A percentile compares a stretch with the other conserved stretches of the same genome.
Conservation (phyloP, 2,797 vertebrate species). For the Oceanodroma leucorhoa region DNA sequence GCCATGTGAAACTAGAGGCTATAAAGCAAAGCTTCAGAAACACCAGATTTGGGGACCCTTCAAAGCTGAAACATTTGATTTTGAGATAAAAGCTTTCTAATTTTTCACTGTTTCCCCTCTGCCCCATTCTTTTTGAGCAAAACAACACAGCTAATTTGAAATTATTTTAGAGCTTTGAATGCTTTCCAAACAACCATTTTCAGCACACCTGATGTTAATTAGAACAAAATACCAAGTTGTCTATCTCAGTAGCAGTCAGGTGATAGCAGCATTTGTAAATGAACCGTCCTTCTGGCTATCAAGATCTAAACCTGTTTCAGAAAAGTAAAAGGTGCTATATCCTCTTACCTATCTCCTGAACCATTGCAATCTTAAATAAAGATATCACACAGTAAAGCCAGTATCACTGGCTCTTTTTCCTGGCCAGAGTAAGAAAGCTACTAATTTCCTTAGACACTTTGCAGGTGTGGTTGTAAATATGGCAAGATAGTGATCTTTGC, state of each 20-base stretch:
- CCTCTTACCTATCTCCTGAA: conserved; percentile 2
- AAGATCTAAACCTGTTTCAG: background rate
- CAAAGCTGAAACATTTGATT: background rate
- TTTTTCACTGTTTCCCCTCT: background rate
- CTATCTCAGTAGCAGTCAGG: background rate
- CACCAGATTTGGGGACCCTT: background rate
- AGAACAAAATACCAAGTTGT: background rate
- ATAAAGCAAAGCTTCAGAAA: background rate
- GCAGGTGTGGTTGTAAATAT: background rate
- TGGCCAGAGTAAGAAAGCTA: conserved; percentile 7
- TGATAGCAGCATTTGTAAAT: background rate
- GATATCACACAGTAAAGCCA: background rate
- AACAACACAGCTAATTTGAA: background rate
- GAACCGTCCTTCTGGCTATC: background rate
- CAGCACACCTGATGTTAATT: background rate
- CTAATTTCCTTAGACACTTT: conserved; percentile 9
- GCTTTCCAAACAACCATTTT: background rate
- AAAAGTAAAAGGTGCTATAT: conserved; percentile 55
- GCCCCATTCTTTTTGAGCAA: background rate
- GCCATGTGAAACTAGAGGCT: background rate
- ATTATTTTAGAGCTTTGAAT: background rate
- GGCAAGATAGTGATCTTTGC: conserved; percentile 32
- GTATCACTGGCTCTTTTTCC: conserved; percentile 40
- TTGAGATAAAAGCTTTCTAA: background rate
- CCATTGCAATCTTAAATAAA: conserved; percentile 3